Evolutionary conservation across 2,888 invertebrate species (phyloP), one percentile per base, ranked within the genome.

Genomic region (Timema podura): DNA sequence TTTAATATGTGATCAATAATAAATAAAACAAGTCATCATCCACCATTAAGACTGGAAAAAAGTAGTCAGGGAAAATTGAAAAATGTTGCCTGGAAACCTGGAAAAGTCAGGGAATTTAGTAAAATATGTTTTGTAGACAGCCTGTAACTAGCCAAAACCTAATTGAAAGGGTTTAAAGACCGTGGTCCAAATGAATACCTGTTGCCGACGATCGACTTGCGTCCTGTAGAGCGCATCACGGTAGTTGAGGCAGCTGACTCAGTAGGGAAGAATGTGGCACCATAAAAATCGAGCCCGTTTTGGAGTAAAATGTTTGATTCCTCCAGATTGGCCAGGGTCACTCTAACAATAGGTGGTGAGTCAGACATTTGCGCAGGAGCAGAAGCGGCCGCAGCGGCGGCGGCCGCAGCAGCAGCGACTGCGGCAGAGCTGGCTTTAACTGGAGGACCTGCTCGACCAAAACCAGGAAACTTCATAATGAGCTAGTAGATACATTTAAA

Each of bases 201-300:
- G 78, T 79, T 80, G 77, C 80, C 74, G 57, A 71, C 59, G 59
- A 74, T 68, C 54, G 72, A 79, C 78, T 80, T 80, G 75, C 79
- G 78, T 75, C 80, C 80, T 49, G 78, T 76, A 66, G 80, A 76
- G 65, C 79, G 77, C 72, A 79, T 78, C 73, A 86, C 87, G 65
- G 87, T 85, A 75, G 88, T 86, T 71, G 74, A 64, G 88, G 85
- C 48, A 89, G 87, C 74, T 87, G 91, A 86, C 80, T 93, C 93
- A 5, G 92, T 92, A 66, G 93, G 93, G 82, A 93, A 93, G 83
- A 90, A 93, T 45, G 93, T 93, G 64, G 93, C 93, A 30, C 92
- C 93, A 79, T 92, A 93, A 83, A 93, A 93, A 82, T 93, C 92
- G 71, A 93, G 83, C 0, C 93, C 93, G 77, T 92, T 91, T 81